A percentile compares a stretch with the other conserved stretches of the same genome.
phyloP scores from a whole-genome alignment of 2,797 vertebrate genomes.

The Coregonus sp. region DNA sequence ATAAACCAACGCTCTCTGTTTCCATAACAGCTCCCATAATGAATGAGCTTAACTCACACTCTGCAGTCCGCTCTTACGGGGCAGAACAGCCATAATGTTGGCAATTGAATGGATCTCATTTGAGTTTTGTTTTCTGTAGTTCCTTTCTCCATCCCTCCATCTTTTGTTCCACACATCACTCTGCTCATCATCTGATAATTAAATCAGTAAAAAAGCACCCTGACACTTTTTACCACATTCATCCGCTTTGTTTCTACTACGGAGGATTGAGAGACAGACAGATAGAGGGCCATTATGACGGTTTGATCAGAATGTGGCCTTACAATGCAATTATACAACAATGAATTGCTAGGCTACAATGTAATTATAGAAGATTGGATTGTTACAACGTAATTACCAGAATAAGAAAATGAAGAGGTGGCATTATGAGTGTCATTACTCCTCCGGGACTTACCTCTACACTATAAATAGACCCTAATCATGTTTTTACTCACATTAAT shows the following conservation, averaged over 20 bases:
- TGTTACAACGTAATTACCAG: conserved; percentile 52
- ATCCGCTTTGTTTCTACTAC: conserved; percentile 53
- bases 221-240: conserved; percentile 28
- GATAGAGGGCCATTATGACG: conserved; percentile 52
- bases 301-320: conserved; percentile 53
- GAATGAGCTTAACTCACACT: conserved; percentile 38
- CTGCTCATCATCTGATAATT: conserved; percentile 57
- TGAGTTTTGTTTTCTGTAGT: conserved; percentile 33
- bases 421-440: neutral
- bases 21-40: conserved; percentile 43
- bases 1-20: conserved; percentile 29
- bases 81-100: neutral
- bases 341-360: conserved; percentile 55
- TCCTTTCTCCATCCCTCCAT: conserved; percentile 9
- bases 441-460: conserved; percentile 33
- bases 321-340: conserved; percentile 66
- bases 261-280: conserved; percentile 51
- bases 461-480: conserved; percentile 61
- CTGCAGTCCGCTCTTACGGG: neutral
- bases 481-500: conserved; percentile 68
- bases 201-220: conserved; percentile 45
- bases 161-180: conserved; percentile 53
- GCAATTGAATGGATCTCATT: conserved; percentile 37
- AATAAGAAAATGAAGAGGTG: conserved; percentile 41
- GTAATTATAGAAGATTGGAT: conserved; percentile 57